A percentile compares a stretch with the other conserved stretches of the same genome.
Evolutionary conservation across 2,113 vertebrate species (phyloP).

Genomic region (Pangasianodon gigas): DNA sequence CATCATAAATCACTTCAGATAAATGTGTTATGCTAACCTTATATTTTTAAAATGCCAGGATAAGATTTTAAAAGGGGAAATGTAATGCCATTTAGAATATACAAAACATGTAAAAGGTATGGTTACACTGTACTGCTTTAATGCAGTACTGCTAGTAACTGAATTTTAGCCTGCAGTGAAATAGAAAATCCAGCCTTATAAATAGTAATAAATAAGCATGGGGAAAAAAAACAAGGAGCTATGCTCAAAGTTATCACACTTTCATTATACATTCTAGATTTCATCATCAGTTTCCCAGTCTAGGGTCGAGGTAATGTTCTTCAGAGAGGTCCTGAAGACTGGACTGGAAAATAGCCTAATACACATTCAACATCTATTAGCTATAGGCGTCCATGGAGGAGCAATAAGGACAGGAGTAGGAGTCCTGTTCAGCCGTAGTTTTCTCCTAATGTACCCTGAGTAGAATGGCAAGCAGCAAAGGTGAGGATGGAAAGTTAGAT

Average conservation of each 20-base stretch:
- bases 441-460: background rate
- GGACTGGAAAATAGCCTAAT: background rate
- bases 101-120: background rate
- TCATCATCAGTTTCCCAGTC: background rate
- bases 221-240: background rate
- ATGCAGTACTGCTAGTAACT: background rate
- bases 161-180: background rate
- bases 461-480: background rate
- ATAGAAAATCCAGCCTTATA: too few species aligned
- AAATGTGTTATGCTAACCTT: background rate
- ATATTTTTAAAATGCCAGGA: background rate
- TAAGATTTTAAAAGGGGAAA: background rate
- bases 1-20: background rate
- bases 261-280: background rate
- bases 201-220: background rate
- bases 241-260: background rate
- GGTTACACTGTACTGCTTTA: background rate
- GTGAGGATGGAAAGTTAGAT: background rate
- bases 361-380: background rate
- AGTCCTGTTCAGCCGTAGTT: background rate
- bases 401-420: background rate
- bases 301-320: background rate
- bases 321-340: background rate
- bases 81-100: background rate
- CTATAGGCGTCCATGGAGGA: background rate